A percentile compares a stretch with the other conserved stretches of the same genome.
These are phyloP conservation scores for Sylvilagus floridanus DNA, from an alignment of 2,797 vertebrate species.

Conservation along the genomic window DNA sequence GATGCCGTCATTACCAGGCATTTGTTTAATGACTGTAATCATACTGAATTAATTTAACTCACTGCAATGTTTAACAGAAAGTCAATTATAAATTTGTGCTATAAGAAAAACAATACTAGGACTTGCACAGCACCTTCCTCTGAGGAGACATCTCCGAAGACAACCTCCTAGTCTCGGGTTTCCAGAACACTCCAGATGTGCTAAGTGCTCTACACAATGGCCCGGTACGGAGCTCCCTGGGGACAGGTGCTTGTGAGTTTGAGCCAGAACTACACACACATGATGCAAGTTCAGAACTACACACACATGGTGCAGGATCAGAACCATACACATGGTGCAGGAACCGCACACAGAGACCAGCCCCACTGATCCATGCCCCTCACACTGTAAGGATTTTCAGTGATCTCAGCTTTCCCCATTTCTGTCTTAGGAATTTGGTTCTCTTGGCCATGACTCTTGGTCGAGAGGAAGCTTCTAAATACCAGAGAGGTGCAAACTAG, in stretches of 20 bases:
- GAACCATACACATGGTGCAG: accelerated
- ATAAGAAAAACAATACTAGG: constrained; percentile 62
- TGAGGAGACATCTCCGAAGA: constrained; percentile 25
- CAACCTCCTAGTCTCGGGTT: not conserved
- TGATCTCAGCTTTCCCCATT: not conserved
- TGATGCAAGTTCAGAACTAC: not conserved
- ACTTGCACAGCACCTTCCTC: constrained; percentile 45
- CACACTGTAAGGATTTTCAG: not conserved
- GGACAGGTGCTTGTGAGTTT: not conserved
- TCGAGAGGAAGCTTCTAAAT: not conserved
- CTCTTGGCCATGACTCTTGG: not conserved
- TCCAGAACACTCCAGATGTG: not conserved
- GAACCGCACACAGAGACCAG: accelerated
- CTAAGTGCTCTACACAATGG: not conserved
- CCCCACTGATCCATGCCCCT: accelerated
- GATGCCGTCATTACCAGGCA: constrained; percentile 73
- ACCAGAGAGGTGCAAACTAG: constrained; percentile 24
- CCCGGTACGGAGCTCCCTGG: not conserved
- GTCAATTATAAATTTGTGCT: constrained; percentile 77
- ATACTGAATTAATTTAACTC: constrained; percentile 79
- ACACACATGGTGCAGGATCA: too few species aligned
- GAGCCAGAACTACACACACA: too few species aligned
- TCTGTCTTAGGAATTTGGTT: not conserved
- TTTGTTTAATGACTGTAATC: constrained; percentile 80
- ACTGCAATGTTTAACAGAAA: constrained; percentile 75